These are phyloP conservation scores for Apostichopus californicus DNA, from an alignment of 35 echinoderm and acorn worm genomes.

Conservation along the genomic window DNA sequence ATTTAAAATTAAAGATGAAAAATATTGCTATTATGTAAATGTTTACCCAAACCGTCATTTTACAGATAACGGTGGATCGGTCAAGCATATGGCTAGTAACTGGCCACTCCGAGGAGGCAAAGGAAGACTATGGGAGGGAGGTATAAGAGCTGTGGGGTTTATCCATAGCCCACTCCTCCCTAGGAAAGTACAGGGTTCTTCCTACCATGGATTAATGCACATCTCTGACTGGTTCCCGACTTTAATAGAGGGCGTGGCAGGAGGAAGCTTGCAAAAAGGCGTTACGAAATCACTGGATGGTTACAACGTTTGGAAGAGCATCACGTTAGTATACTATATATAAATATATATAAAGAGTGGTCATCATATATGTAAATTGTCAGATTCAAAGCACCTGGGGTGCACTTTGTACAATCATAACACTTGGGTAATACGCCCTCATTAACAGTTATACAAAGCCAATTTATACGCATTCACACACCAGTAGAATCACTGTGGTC, in stretches of 20 bases:
- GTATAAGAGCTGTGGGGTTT: constrained; percentile 20
- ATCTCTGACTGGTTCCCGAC: constrained; percentile 58
- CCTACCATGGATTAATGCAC: constrained; percentile 50
- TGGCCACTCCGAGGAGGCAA: constrained; percentile 52
- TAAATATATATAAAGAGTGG: too few relatives aligned
- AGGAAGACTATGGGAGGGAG: constrained; percentile 54
- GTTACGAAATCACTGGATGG: constrained; percentile 43
- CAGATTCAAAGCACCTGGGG: too few relatives aligned
- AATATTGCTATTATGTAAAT: too few relatives aligned
- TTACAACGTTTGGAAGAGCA: constrained; percentile 46
- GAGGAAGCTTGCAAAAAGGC: not conserved
- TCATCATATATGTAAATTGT: too few relatives aligned
- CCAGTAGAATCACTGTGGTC: too few relatives aligned
- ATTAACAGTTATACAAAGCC: too few relatives aligned
- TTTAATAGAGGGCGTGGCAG: constrained; percentile 49
- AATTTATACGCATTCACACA: too few relatives aligned
- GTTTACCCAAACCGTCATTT: too few relatives aligned
- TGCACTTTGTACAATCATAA: too few relatives aligned
- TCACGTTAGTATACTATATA: constrained; percentile 26
- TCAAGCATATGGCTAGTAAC: constrained; percentile 18
- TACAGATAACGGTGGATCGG: constrained; percentile 38
- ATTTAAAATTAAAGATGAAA: too few relatives aligned
- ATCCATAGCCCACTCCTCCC: constrained; percentile 39
- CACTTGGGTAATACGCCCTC: too few relatives aligned
- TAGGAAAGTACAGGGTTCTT: constrained; percentile 1